Percentiles rank a stretch among this genome's conserved stretches.
phyloP scores from a whole-genome alignment of 2,113 vertebrate genomes.

The Riparia riparia region DNA sequence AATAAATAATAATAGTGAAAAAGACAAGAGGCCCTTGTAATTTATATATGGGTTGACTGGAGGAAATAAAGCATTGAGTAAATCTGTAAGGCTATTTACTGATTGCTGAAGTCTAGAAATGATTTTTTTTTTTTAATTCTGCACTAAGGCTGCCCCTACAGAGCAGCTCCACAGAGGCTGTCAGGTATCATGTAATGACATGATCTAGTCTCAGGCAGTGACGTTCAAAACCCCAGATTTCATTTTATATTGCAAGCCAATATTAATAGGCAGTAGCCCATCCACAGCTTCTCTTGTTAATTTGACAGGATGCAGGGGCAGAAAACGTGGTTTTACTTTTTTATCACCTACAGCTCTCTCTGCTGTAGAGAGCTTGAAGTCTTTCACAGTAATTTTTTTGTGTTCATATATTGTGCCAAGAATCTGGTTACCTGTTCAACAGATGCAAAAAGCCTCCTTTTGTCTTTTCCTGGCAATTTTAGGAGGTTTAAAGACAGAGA shows the following conservation, averaged over 20 bases:
- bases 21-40: neutral
- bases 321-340: neutral
- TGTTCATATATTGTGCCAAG: neutral
- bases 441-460: neutral
- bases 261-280: neutral
- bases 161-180: neutral
- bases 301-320: neutral
- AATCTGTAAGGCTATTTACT: neutral
- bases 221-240: neutral
- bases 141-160: neutral
- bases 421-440: neutral
- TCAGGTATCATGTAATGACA: neutral
- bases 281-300: neutral
- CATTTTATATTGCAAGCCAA: neutral
- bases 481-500: neutral
- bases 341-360: neutral
- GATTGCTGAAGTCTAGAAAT: neutral
- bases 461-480: neutral
- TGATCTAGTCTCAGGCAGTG: neutral
- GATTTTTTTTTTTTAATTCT: neutral
- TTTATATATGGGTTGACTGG: neutral
- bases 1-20: constrained; percentile 35
- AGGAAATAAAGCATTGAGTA: neutral
- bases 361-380: neutral
- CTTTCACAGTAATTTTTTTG: no score